A percentile compares a stretch with the other conserved stretches of the same genome.
phyloP scores from a whole-genome alignment of 2,888 invertebrate genomes.

The Melipona bicolor region DNA sequence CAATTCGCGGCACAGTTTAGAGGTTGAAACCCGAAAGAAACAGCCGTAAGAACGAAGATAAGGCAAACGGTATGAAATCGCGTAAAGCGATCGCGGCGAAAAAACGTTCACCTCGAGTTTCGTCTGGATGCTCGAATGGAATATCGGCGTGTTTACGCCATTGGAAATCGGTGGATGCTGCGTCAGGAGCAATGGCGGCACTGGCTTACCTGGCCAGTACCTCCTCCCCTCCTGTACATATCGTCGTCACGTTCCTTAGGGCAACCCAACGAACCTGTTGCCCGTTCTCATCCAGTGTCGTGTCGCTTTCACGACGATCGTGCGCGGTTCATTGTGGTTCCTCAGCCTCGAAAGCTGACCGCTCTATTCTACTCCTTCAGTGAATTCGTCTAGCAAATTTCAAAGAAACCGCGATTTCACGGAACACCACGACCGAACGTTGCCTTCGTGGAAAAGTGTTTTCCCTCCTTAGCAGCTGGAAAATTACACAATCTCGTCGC shows the following conservation, averaged over 20 bases:
- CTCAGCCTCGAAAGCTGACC: not conserved
- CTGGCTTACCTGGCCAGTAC: conserved; percentile 75
- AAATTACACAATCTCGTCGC: not conserved
- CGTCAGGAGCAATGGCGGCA: conserved; percentile 75
- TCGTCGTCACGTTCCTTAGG: conserved; percentile 66
- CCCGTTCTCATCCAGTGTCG: conserved; percentile 71
- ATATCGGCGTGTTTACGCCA: conserved; percentile 59
- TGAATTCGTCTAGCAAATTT: not conserved
- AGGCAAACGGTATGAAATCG: conserved; percentile 9
- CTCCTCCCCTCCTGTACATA: conserved; percentile 37
- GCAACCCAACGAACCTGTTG: conserved; percentile 75
- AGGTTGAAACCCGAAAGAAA: not conserved
- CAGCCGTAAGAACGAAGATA: not conserved
- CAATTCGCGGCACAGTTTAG: not conserved
- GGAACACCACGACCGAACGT: no score
- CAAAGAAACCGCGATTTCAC: not conserved
- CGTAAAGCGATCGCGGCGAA: not conserved
- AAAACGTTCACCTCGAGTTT: not conserved
- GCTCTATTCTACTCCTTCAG: no score
- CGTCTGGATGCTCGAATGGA: not conserved
- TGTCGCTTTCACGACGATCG: conserved; percentile 68
- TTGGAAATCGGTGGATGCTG: conserved; percentile 77
- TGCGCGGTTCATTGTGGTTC: conserved; percentile 26
- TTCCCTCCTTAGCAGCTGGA: not conserved
- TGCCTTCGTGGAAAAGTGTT: not conserved